phyloP scores from a whole-genome alignment of 2,113 vertebrate species.

The Callithrix jacchus region DNA sequence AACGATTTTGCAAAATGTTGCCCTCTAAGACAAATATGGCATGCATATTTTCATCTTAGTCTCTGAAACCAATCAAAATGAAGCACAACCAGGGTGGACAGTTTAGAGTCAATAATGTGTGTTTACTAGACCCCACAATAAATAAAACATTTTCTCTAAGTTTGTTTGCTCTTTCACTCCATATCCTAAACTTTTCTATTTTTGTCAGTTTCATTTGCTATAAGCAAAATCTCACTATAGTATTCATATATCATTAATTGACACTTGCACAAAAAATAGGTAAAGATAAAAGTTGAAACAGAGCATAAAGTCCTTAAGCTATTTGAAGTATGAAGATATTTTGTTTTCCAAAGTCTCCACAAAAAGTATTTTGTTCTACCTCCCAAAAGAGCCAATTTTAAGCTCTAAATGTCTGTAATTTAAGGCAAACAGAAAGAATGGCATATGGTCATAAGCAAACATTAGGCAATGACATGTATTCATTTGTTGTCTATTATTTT shows the following conservation, averaged over 20 bases:
- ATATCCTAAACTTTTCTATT: neutral
- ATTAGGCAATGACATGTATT: neutral
- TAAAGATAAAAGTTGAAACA: neutral
- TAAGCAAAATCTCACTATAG: neutral
- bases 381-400: neutral
- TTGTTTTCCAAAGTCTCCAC: neutral
- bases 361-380: neutral
- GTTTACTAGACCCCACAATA: neutral
- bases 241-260: neutral
- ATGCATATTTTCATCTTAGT: neutral
- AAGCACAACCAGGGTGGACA: neutral
- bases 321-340: neutral
- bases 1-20: neutral
- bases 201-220: neutral
- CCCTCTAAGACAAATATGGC: neutral
- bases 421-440: constrained; percentile 14
- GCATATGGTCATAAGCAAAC: neutral
- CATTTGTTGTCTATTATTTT: constrained; percentile 27
- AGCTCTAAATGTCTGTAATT: neutral
- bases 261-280: neutral
- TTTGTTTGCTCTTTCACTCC: neutral
- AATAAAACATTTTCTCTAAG: neutral
- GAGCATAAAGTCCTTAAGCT: neutral
- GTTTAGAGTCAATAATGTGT: neutral
- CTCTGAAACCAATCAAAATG: neutral